Percentiles rank a stretch among this genome's conserved stretches.
Conservation (phyloP, 2,113 vertebrate species). For the Platycercus adscitus region DNA sequence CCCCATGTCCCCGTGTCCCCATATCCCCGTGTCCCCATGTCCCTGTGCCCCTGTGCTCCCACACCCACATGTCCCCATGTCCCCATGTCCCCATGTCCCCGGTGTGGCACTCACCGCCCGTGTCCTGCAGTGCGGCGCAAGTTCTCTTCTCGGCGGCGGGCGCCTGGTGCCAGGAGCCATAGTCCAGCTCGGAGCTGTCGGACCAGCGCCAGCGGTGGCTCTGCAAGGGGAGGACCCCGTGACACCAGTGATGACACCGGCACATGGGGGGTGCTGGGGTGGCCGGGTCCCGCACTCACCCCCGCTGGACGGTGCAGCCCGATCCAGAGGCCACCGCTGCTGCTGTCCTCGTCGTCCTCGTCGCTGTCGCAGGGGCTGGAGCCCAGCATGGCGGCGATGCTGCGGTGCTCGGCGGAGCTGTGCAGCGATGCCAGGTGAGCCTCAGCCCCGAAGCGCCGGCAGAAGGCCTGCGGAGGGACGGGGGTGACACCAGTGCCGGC, state of each 20-base stretch:
- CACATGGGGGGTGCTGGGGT: too few relatives aligned
- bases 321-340: background rate
- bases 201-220: background rate
- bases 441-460: background rate
- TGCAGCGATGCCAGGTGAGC: background rate
- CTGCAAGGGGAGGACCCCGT: fast-evolving
- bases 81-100: too few relatives aligned
- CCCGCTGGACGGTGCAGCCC: background rate
- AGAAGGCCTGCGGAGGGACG: background rate
- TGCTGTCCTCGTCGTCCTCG: background rate
- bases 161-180: background rate
- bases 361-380: background rate
- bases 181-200: background rate
- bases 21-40: too few relatives aligned
- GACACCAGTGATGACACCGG: background rate
- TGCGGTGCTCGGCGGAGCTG: background rate
- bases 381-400: background rate
- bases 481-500: fast-evolving
- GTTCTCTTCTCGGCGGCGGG: background rate
- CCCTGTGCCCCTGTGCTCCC: too few relatives aligned
- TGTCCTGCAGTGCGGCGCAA: background rate
- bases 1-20: fast-evolving
- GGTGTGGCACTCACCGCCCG: background rate
- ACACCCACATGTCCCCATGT: fast-evolving
- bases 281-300: background rate